Evolutionary conservation across 2,797 vertebrate genomes (phyloP).

Genomic region (Anolis apletophallus): DNA sequence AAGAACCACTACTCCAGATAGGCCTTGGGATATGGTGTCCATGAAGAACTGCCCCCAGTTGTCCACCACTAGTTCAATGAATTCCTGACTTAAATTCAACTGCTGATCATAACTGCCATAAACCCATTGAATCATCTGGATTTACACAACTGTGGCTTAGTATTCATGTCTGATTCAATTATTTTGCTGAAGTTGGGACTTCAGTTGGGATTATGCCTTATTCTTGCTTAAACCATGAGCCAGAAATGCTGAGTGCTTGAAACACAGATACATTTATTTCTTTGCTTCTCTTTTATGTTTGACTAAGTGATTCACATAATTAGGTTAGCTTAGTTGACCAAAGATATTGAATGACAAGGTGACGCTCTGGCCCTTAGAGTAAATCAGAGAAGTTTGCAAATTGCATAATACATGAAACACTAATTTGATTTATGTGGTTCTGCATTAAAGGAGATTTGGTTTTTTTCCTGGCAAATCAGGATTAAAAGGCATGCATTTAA

Average conservation of each 20-base stretch:
- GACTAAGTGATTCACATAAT: not conserved
- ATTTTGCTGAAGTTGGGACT: no score
- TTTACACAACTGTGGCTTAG: no score
- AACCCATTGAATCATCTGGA: no score
- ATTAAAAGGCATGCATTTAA: constrained; percentile 20
- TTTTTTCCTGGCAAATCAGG: constrained; percentile 28
- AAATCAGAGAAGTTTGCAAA: constrained; percentile 83
- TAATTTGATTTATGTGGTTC: constrained; percentile 84
- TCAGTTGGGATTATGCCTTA: no score
- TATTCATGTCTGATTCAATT: no score
- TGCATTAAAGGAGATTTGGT: constrained; percentile 84
- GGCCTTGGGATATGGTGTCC: no score
- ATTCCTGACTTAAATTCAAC: no score
- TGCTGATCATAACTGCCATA: no score
- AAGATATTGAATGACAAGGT: constrained; percentile 83
- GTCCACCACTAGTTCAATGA: no score
- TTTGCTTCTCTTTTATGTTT: not conserved
- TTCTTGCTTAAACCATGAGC: no score
- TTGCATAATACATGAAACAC: constrained; percentile 81
- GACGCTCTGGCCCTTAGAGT: constrained; percentile 81
- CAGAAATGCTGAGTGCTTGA: not conserved
- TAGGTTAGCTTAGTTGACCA: constrained; percentile 16
- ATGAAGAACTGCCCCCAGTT: no score
- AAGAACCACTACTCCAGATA: no score
- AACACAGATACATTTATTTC: not conserved